A percentile compares a stretch with the other conserved stretches of the same genome.
These are phyloP conservation scores for Carcharodon carcharias DNA, from an alignment of 2,797 vertebrate species.

Conservation along the genomic window DNA sequence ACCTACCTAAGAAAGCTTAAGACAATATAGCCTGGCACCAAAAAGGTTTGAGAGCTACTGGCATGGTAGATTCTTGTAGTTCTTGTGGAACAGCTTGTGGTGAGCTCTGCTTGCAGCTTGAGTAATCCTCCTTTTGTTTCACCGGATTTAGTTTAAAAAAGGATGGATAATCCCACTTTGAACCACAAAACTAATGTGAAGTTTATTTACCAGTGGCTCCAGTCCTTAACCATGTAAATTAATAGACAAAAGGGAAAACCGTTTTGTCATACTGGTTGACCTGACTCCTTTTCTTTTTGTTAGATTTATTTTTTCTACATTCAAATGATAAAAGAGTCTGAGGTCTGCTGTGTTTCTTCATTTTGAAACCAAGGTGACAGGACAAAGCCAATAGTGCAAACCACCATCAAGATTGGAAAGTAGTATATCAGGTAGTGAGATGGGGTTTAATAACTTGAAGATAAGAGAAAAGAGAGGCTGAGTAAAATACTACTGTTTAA, in stretches of 20 bases:
- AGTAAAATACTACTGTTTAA: neutral
- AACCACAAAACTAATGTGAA: neutral
- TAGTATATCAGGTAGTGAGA: neutral
- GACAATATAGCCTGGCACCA: neutral
- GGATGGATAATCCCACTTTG: neutral
- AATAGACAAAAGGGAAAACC: neutral
- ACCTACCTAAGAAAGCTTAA: neutral
- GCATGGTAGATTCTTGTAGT: neutral
- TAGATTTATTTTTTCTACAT: neutral
- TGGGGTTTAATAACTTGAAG: neutral
- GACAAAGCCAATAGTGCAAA: neutral
- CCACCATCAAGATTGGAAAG: neutral
- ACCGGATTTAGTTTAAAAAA: neutral
- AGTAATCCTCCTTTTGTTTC: neutral
- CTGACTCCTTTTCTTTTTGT: neutral
- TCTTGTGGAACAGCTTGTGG: neutral
- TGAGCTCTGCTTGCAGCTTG: neutral
- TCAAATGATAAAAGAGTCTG: neutral
- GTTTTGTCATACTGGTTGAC: neutral
- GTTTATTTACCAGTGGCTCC: neutral
- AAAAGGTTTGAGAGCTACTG: neutral
- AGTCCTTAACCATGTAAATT: neutral
- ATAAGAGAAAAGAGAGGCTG: neutral
- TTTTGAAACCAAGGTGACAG: neutral
- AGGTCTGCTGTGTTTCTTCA: neutral